Evolutionary conservation across 2,797 vertebrate species (phyloP).

Genomic region (Dryobates pubescens): DNA sequence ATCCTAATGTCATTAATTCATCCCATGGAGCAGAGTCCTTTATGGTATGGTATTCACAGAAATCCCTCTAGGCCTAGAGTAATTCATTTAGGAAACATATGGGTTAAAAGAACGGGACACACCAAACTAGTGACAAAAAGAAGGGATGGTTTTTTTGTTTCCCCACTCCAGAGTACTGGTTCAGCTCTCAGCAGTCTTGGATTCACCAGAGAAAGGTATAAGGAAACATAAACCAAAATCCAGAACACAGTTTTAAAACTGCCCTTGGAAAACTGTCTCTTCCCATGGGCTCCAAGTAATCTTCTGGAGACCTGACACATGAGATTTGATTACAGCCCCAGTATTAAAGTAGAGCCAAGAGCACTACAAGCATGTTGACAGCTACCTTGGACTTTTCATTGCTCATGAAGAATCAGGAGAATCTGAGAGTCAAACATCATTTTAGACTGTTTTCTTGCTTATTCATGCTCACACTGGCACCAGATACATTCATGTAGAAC

Average conservation of each 20-base stretch:
- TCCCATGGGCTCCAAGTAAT: not conserved
- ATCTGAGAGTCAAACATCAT: not conserved
- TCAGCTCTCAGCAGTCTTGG: not conserved
- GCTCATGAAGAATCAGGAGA: not conserved
- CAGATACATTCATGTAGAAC: not conserved
- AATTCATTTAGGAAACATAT: not conserved
- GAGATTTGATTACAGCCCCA: not conserved
- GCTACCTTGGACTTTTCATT: not conserved
- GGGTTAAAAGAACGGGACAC: not conserved
- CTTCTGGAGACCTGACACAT: not conserved
- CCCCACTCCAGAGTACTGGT: not conserved
- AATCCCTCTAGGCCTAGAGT: not conserved
- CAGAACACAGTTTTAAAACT: not conserved
- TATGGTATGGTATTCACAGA: not conserved
- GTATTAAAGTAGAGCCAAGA: not conserved
- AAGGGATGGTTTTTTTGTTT: not conserved
- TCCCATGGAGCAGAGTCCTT: not conserved
- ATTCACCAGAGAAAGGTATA: not conserved
- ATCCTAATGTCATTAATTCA: not conserved
- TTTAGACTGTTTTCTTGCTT: not conserved
- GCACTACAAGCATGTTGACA: not conserved
- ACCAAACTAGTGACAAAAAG: not conserved
- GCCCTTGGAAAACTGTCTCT: not conserved
- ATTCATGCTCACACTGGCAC: not conserved
- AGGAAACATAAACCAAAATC: not conserved